These are phyloP conservation scores for Mamestra brassicae DNA, from an alignment of 2,888 invertebrate species.

Conservation along the genomic window DNA sequence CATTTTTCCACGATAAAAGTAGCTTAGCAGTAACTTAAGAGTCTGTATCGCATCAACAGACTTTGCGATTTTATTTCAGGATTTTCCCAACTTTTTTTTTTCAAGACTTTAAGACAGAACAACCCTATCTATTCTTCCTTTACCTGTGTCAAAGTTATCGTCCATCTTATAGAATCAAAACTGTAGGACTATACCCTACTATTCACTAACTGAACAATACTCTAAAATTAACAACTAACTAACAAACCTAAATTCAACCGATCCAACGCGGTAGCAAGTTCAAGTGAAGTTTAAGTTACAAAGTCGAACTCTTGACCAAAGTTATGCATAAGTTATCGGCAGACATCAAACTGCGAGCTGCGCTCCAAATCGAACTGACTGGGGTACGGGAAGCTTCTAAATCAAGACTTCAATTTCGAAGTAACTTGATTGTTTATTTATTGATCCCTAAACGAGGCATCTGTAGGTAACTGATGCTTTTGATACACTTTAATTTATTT, in stretches of 20 bases:
- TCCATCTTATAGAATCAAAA: no score
- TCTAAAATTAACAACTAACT: not conserved
- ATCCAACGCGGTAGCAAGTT: constrained; percentile 7
- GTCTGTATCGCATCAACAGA: no score
- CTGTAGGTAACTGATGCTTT: not conserved
- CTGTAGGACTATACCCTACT: not conserved
- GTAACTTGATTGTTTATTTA: constrained; percentile 10
- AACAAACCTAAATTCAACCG: constrained; percentile 8
- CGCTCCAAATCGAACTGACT: constrained; percentile 10
- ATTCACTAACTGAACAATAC: not conserved
- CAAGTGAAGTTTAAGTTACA: constrained; percentile 25
- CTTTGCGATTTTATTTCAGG: no score
- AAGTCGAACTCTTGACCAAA: constrained; percentile 29
- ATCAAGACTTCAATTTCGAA: not conserved
- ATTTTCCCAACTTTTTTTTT: no score
- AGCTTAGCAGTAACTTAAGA: no score
- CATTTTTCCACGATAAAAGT: no score
- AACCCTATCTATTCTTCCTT: no score
- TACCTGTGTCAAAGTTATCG: no score
- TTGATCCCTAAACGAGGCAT: not conserved
- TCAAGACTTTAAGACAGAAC: no score
- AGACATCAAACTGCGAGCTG: constrained; percentile 30
- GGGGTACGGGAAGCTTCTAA: constrained; percentile 8
- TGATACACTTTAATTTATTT: not conserved
- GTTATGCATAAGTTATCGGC: constrained; percentile 48